Conservation (phyloP, 2,797 vertebrate species). For the Phaenicophaeus curvirostris region DNA sequence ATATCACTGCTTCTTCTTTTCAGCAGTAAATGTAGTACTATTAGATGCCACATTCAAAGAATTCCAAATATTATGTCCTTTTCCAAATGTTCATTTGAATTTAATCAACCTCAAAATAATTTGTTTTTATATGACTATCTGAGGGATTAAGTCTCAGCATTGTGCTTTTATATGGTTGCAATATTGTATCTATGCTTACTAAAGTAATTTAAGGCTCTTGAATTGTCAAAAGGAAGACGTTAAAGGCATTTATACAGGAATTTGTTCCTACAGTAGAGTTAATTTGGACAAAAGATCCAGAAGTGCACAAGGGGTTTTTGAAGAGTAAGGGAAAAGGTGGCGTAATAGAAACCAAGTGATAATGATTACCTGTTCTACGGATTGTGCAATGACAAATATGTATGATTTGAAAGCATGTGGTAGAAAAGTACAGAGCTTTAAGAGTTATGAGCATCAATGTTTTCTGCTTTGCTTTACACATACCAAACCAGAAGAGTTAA, state of each 20-base stretch:
- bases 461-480: neutral
- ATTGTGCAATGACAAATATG: neutral
- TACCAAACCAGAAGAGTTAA: neutral
- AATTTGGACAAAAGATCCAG: neutral
- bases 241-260: neutral
- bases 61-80: neutral
- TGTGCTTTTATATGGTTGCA: accelerated
- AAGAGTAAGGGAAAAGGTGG: neutral
- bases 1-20: neutral
- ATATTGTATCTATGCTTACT: neutral
- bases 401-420: neutral
- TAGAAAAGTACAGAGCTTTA: neutral
- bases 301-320: neutral
- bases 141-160: neutral
- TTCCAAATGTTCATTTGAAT: neutral
- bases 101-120: neutral
- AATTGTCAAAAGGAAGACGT: neutral
- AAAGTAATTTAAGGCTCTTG: neutral
- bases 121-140: neutral
- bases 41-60: neutral
- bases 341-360: neutral
- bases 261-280: neutral
- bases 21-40: neutral
- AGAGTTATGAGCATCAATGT: neutral
- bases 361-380: neutral